These are phyloP conservation scores for Penaeus monodon DNA, from an alignment of 2,888 invertebrate species.

Conservation along the genomic window DNA sequence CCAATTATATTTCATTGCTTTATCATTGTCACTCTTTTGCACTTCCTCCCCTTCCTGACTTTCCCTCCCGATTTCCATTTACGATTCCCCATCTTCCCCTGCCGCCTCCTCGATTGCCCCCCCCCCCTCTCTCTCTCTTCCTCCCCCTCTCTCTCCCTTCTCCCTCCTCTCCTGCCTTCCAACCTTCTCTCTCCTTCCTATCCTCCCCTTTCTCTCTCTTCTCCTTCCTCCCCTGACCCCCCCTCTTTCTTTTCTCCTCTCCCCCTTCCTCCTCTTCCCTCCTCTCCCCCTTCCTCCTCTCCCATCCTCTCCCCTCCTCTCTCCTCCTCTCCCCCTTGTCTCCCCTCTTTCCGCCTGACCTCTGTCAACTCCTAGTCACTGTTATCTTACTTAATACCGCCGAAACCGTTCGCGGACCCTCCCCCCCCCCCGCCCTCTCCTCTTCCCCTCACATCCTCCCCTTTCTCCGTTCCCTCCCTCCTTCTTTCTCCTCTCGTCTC, in stretches of 20 bases:
- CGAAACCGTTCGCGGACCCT: too few species aligned
- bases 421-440: too few species aligned
- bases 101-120: rapidly evolving
- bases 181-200: background rate
- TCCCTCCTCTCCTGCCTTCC: background rate
- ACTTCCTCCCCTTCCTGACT: too few species aligned
- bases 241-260: background rate
- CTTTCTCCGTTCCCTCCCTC: background rate
- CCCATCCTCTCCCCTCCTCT: background rate
- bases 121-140: background rate
- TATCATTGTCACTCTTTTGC: too few species aligned
- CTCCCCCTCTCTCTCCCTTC: background rate
- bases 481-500: too few species aligned
- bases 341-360: too few species aligned
- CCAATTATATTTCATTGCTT: too few species aligned
- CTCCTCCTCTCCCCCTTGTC: background rate
- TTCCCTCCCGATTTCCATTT: background rate
- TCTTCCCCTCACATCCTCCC: too few species aligned
- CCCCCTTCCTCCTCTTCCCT: background rate
- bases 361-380: too few species aligned
- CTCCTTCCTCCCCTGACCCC: background rate
- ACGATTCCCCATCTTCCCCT: background rate
- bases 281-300: background rate
- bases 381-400: too few species aligned
- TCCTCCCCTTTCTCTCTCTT: background rate